Conservation (phyloP, 2,888 invertebrate genomes). For the Callyntrura guangdongensis region DNA sequence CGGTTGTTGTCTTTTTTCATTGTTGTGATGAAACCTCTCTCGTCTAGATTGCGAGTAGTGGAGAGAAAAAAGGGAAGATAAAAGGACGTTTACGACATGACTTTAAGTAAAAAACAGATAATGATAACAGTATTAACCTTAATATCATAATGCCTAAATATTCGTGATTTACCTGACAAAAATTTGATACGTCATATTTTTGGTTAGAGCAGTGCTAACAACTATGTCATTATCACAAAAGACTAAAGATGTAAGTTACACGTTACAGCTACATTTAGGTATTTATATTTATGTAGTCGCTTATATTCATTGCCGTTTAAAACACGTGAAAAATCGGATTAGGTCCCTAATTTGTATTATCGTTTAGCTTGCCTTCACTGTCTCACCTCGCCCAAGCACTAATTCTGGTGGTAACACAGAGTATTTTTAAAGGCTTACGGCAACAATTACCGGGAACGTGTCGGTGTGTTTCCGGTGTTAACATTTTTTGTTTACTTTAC, state of each 20-base stretch:
- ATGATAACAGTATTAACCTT: constrained; percentile 53
- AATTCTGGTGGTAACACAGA: too few species aligned
- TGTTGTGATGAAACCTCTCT: background rate
- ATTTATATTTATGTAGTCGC: background rate
- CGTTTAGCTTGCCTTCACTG: background rate
- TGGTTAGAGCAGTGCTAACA: background rate
- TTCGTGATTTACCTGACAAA: background rate
- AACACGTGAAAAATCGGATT: background rate
- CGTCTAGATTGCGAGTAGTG: background rate
- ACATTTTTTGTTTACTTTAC: background rate
- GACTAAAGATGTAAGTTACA: constrained; percentile 6
- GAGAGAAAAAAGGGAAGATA: background rate
- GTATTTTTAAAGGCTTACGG: background rate
- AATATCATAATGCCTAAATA: constrained; percentile 15
- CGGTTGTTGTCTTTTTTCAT: background rate
- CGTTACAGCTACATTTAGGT: too few species aligned
- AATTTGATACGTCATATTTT: background rate
- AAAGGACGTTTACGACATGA: constrained; percentile 40
- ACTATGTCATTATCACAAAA: constrained; percentile 50
- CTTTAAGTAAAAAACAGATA: constrained; percentile 9
- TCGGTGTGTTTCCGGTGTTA: constrained; percentile 16
- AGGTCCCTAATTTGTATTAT: background rate
- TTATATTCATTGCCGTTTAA: background rate
- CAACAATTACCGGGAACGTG: background rate
- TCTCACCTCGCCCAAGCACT: background rate